Base-by-base conservation (phyloP, 2,888 invertebrate species). In the Saturnia japonica region DNA sequence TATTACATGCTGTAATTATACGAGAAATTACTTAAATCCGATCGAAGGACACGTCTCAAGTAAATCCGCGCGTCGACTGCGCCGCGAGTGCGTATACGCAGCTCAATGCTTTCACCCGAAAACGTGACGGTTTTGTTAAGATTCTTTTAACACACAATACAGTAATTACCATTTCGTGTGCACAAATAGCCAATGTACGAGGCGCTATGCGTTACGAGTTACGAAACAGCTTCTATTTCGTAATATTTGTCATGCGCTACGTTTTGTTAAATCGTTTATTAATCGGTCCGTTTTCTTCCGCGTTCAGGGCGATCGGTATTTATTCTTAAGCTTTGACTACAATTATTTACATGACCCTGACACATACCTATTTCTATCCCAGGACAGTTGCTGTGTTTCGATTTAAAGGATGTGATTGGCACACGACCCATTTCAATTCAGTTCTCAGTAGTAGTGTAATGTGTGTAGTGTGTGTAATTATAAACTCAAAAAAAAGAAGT, bases 121-220 rank as follows among this genome's bases (percentile, higher is more conserved):
- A 81, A 81, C 84, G 84, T 84, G 84, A 82, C 70, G 64, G 78
- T 81, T 81, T 81, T 84, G 72, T 74, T 76, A 76, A 82, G 68
- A 70, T 69, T 73, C 67, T 72, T 72, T n/a, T 64, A 40, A 40
- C 40, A 40, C 64, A 64, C 40, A 64, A 64, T 40, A 72, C 68
- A 71, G 78, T 78, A 80, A 81, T 82, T 76, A 74, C 77, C 76
- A 72, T 77, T 40, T 64, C 64, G 64, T 64, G 64, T 64, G 64
- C 64, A 40, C 64, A 64, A 40, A 60, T 60, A 60, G 40, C n/a
- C 64, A 40, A 64, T 40, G 64, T 64, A 64, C n/a, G 34, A 19
- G 57, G 28, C 57, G 57, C 25, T 60, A 28, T 60, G 57, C 57
- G 57, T 64, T 64, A 40, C 64, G 64, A 40, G 57, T 64, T 64